phyloP scores from a whole-genome alignment of 2,113 vertebrate species.

The Hassar affinis region DNA sequence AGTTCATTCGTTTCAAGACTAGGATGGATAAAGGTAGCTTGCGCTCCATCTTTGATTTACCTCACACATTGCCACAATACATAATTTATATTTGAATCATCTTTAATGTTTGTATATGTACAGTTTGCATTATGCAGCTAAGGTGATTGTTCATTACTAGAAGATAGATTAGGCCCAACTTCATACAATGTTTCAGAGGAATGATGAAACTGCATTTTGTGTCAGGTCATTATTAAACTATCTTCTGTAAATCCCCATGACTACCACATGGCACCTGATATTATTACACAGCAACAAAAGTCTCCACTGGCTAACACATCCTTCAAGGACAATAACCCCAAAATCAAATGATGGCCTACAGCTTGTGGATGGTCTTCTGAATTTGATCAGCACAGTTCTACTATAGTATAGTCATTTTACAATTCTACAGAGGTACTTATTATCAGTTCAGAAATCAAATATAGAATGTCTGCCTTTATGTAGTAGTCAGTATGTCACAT shows the following conservation, averaged over 20 bases:
- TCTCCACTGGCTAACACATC: neutral
- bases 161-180: neutral
- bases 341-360: neutral
- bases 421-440: neutral
- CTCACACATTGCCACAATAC: neutral
- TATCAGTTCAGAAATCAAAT: neutral
- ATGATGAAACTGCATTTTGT: neutral
- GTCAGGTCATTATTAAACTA: neutral
- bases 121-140: neutral
- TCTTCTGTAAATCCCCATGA: neutral
- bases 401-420: neutral
- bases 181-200: neutral
- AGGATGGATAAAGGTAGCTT: neutral
- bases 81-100: neutral
- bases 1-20: neutral
- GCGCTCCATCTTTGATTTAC: too few relatives aligned
- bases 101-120: neutral
- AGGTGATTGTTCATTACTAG: neutral
- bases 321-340: neutral
- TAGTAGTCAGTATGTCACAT: neutral
- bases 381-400: neutral
- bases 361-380: neutral
- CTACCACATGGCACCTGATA: neutral
- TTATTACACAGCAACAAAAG: neutral
- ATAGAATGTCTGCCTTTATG: neutral